Evolutionary conservation across 92 coral and sea anemone genomes (phyloP), one percentile per base, ranked within the genome.

Genomic region (Virgularia gustaviana): DNA sequence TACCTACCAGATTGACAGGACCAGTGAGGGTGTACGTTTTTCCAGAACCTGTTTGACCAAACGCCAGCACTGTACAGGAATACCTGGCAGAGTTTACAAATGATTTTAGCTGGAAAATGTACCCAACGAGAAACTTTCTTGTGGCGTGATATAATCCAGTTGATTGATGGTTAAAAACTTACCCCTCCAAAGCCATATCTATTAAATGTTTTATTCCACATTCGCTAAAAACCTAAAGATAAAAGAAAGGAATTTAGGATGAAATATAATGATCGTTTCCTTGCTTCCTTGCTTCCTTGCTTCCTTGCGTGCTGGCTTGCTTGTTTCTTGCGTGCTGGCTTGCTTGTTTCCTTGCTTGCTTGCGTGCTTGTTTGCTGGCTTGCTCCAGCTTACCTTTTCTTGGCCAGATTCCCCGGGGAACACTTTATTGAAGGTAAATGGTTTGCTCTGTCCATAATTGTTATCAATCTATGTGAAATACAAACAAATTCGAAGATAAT

Each of bases 21-120:
- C 98, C 98, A 64, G 98, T 89, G 34, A 92, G 84, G 3, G 98
- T 92, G 70, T 88, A 86, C 10, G 98, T 92, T 66, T 92, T 92
- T 47, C 98, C 98, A 71, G 98, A 92, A 47, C 98, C 98, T 31
- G 98, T 92, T 73, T 89, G 98, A 34, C 98, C 98, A 78, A 89
- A 92, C 15, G 98, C 98, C 72, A 92, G 83, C 27, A 90, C 95
- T 19, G 98, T 92, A 55, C 96, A 92, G 10, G 98, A 92, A 72
- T 92, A 92, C 65, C 98, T 92, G 77, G 18, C 33, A n/a, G n/a
- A n/a, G n/a, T n/a, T n/a, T n/a, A n/a, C n/a, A n/a, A n/a, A n/a
- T n/a, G n/a, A n/a, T n/a, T n/a, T n/a, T n/a, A n/a, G n/a, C n/a
- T n/a, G n/a, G n/a, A n/a, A 55, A 55, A 55, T 55, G 32, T 12